These are phyloP conservation scores for Indri indri DNA, from an alignment of 2,113 vertebrate genomes.

Conservation along the genomic window DNA sequence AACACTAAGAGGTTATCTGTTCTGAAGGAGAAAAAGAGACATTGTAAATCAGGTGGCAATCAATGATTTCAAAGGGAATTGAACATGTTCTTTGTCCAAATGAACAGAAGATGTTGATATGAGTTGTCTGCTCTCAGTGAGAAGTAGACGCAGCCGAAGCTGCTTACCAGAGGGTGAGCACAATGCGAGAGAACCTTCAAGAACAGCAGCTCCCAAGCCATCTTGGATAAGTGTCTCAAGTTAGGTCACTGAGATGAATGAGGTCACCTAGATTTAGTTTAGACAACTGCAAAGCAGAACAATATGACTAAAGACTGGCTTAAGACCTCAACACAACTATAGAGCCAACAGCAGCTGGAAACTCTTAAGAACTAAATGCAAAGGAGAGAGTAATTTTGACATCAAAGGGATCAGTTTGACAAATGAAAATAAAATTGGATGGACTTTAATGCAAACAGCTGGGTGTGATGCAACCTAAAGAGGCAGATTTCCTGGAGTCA, in stretches of 20 bases:
- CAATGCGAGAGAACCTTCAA: slow-evolving; percentile 57
- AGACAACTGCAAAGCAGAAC: slow-evolving; percentile 74
- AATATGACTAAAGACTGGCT: slow-evolving; percentile 70
- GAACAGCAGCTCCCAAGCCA: slow-evolving; percentile 56
- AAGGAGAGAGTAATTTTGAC: slow-evolving; percentile 64
- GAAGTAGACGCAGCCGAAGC: slow-evolving; percentile 50
- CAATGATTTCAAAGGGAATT: slow-evolving; percentile 62
- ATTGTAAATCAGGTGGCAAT: slow-evolving; percentile 72
- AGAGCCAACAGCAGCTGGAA: slow-evolving; percentile 67
- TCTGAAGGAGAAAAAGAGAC: slow-evolving; percentile 66
- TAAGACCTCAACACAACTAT: slow-evolving; percentile 43
- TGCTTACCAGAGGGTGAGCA: slow-evolving; percentile 57
- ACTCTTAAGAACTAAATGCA: slow-evolving; percentile 64
- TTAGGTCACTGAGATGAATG: slow-evolving; percentile 73
- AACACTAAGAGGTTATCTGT: slow-evolving; percentile 71
- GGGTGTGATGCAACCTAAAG: slow-evolving; percentile 68
- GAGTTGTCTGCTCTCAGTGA: slow-evolving; percentile 49
- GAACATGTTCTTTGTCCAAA: slow-evolving; percentile 71
- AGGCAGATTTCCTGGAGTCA: slow-evolving; percentile 67
- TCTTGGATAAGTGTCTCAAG: slow-evolving; percentile 58
- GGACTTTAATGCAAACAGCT: slow-evolving; percentile 78
- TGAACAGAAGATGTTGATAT: slow-evolving; percentile 69
- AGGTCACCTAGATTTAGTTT: slow-evolving; percentile 71
- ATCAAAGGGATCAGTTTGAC: slow-evolving; percentile 61
- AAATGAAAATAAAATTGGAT: slow-evolving; percentile 73